These are phyloP conservation scores for Zaprionus camerounensis DNA, from an alignment of 1,140 invertebrate species.

Conservation along the genomic window DNA sequence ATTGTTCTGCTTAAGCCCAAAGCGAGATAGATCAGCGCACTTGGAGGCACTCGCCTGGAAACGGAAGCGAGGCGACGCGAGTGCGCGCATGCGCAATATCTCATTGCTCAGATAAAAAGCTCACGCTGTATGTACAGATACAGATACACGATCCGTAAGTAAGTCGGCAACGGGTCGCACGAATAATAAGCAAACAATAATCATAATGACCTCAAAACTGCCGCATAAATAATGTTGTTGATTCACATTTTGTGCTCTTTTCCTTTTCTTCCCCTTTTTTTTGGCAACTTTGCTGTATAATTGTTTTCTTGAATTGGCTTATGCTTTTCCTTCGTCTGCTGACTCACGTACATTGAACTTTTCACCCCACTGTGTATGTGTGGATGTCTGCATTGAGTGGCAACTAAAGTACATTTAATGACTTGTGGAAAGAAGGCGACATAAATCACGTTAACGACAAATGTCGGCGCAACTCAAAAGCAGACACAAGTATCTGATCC, in stretches of 20 bases:
- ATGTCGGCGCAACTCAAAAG: constrained; percentile 27
- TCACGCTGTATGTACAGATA: constrained; percentile 1
- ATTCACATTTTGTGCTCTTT: constrained; percentile 5
- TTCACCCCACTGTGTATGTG: constrained; percentile 58
- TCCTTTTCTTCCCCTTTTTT: constrained; percentile 24
- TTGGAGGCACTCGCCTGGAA: constrained; percentile 51
- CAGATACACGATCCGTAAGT: constrained; percentile 33
- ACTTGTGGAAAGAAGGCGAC: constrained; percentile 55
- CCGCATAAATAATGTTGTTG: constrained; percentile 66
- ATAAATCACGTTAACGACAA: constrained; percentile 76
- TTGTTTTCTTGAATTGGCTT: constrained; percentile 56
- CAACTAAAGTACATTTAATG: constrained; percentile 78
- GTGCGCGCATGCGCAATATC: constrained; percentile 72
- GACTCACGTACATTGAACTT: constrained; percentile 78
- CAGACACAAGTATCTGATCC: background rate
- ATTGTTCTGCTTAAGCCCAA: constrained; percentile 46
- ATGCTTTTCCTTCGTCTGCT: constrained; percentile 54
- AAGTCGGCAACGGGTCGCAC: constrained; percentile 46
- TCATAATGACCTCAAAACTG: constrained; percentile 59
- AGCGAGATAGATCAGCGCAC: constrained; percentile 29
- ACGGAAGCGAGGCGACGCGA: constrained; percentile 61
- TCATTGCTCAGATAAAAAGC: constrained; percentile 71
- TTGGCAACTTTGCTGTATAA: constrained; percentile 67
- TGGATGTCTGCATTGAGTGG: constrained; percentile 40
- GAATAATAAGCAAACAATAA: constrained; percentile 56